Percentiles rank a stretch among this genome's conserved stretches.
These are phyloP conservation scores for Drosophila rellima DNA, from an alignment of 2,888 invertebrate species.

Conservation along the genomic window DNA sequence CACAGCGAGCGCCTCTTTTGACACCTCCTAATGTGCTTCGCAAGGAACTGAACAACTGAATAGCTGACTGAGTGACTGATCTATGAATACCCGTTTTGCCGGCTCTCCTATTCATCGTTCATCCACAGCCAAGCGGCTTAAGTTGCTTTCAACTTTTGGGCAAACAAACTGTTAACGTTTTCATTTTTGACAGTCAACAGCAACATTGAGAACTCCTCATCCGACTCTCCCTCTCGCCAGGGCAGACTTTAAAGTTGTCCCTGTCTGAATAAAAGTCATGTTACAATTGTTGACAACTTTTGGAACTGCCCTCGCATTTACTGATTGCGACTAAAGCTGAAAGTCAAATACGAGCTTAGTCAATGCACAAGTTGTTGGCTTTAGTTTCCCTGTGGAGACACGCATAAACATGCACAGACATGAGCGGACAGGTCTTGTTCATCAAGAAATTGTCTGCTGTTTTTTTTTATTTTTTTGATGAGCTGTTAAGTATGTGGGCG, in stretches of 20 bases:
- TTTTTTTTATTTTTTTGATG: not conserved
- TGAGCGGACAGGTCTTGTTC: slow-evolving; percentile 4
- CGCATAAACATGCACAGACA: not conserved
- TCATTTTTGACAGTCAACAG: slow-evolving; percentile 44
- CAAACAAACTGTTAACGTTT: slow-evolving; percentile 33
- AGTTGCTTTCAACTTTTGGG: slow-evolving; percentile 17
- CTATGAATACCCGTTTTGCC: slow-evolving; percentile 21
- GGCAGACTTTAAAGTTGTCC: not conserved
- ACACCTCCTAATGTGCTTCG: slow-evolving; percentile 36
- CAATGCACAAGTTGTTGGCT: slow-evolving; percentile 9
- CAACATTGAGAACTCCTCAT: slow-evolving; percentile 10
- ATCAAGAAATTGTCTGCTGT: not conserved
- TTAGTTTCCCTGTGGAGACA: slow-evolving; percentile 1
- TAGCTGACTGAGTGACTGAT: slow-evolving; percentile 21
- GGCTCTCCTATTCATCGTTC: not conserved
- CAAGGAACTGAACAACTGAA: not conserved
- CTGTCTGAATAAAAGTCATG: not conserved
- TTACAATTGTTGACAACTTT: not conserved
- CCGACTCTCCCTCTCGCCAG: not conserved
- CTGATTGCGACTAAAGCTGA: slow-evolving; percentile 18
- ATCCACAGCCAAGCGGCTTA: slow-evolving; percentile 2
- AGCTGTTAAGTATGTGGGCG: slow-evolving; percentile 12
- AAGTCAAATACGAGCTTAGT: slow-evolving; percentile 25
- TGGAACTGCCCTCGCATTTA: slow-evolving; percentile 12
- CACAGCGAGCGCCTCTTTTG: slow-evolving; percentile 44